Evolutionary conservation across 2,113 vertebrate genomes (phyloP).

Genomic region (mouse (Mus musculus)): GRCm39 chrX:129631001-129631500

Average conservation of each 20-base stretch:
- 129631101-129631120: too few species aligned
- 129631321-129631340: neutral
- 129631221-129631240: slow-evolving; percentile 21
- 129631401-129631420: neutral
- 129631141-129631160: too few species aligned
- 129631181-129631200: neutral
- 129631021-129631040: too few species aligned
- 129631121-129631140: too few species aligned
- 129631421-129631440: neutral
- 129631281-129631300: neutral
- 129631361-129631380: neutral
- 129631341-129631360: neutral
- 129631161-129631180: too few species aligned
- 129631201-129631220: neutral
- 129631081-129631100: too few species aligned
- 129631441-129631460: neutral
- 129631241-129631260: neutral
- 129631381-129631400: neutral
- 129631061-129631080: too few species aligned
- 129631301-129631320: slow-evolving; percentile 20
- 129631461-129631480: neutral
- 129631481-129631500: neutral
- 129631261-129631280: neutral
- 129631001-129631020: too few species aligned
- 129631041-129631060: too few species aligned